Base-by-base conservation (phyloP, 2,888 invertebrate genomes). In the Physocephala rufipes region DNA sequence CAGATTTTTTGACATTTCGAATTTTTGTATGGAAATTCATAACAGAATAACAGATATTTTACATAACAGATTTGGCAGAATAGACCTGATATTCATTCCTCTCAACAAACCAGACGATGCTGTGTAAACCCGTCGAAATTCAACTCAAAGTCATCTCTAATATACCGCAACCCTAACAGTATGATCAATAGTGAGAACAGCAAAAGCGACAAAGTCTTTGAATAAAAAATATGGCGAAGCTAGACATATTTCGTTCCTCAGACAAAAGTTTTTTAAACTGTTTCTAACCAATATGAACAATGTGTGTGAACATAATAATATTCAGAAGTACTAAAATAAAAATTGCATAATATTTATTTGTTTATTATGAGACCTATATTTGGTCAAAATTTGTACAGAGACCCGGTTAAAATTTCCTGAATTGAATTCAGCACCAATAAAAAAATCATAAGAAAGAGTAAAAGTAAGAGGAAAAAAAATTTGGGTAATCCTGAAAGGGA, bases 201-300 rank as follows among this genome's bases (percentile, higher is more conserved):
- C 19, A 62, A 62, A 62, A 30, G 19, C 28, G 36, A 62, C 43
- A 62, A 43, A 21, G n/a, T 19, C 21, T 43, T 53, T 53, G 15
- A 30, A 13, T 28, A n/a, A 61, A 30, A 36, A 61, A 62, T 21
- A 62, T 62, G 62, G 62, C 62, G 62, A 36, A 36, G 19, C 36
- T 62, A 19, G 45, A n/a, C 36, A 62, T 19, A 43, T 62, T 62
- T n/a, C 12, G 21, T 21, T 36, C 21, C 19, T 5, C 43, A 21
- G 15, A n/a, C 45, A 45, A 30, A 62, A 36, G 43, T 30, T 62
- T 62, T 62, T 15, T 13, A 21, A 55, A 55, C 26, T 26, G 55
- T 62, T 19, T 36, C 19, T 36, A 62, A 2, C 16, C 12, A n/a
- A 1, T 43, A 30, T 61, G 9, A 9, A 62, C 19, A 36, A 43